Evolutionary conservation across 92 coral and sea anemone species (phyloP).

Genomic region (Epizoanthus illoricatus): DNA sequence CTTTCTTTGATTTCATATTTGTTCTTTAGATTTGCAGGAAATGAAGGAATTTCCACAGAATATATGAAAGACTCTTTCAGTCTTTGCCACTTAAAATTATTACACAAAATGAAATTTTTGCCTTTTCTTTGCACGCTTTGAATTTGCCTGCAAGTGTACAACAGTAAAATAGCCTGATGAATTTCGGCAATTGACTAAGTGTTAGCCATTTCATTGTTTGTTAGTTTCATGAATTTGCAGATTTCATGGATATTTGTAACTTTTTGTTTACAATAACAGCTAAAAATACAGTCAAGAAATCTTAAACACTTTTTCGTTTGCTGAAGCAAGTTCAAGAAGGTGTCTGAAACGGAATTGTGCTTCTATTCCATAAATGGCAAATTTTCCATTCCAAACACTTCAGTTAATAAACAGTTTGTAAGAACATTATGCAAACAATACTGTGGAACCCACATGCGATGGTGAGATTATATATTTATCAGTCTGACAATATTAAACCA

Average conservation of each 20-base stretch:
- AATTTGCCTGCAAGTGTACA: not conserved
- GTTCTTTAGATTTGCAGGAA: conserved; percentile 32
- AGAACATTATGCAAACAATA: not conserved
- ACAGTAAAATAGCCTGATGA: conserved; percentile 25
- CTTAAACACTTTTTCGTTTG: not conserved
- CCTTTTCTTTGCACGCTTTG: conserved; percentile 7
- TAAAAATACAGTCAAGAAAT: not conserved
- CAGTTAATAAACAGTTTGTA: not conserved
- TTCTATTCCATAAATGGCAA: conserved; percentile 7
- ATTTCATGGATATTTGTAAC: not conserved
- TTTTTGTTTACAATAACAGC: conserved; percentile 24
- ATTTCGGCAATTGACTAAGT: not conserved
- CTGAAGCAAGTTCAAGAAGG: conserved; percentile 9
- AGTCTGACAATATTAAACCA: conserved; percentile 15
- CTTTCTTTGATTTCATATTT: conserved; percentile 2
- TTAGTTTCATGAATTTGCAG: not conserved
- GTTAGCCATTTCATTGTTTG: conserved; percentile 23
- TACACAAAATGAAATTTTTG: not conserved
- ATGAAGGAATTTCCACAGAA: conserved; percentile 21
- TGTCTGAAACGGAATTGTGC: not conserved
- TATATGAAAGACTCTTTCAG: not conserved
- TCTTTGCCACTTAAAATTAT: not conserved
- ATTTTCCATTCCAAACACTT: not conserved
- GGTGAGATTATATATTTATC: conserved; percentile 5
- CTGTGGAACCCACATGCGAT: not conserved